Base-by-base conservation (phyloP, 2,888 invertebrate genomes). In the Tachina lurida region DNA sequence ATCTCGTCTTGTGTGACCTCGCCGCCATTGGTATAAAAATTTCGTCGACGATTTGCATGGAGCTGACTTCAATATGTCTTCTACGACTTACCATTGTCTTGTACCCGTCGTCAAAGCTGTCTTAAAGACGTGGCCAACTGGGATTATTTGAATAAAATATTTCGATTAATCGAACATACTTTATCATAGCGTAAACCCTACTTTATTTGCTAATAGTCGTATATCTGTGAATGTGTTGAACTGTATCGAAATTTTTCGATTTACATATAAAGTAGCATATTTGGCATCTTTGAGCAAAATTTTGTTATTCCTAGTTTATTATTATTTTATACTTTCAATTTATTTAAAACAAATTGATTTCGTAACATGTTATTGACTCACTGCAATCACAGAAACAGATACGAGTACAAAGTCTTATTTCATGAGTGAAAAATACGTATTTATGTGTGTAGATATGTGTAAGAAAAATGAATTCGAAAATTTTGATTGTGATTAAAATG, bases 401-500 rank as follows among this genome's bases (percentile, higher is more conserved):
- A 39, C 77, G 39, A 12, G 10, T 39, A 45, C 43, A 13, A 58
- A 58, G 15, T 15, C 31, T 9, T 31, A 31, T 31, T 22, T 9
- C 15, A 17, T 17, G 43, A 17, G 10, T 45, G 19, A 52, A 19
- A 12, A 58, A 19, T 54, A 45, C 7, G 1, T 10, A 54, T 17
- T 3, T 54, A 17, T 17, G 10, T 54, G 0, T 17, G 22, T 22
- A 22, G 1, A 3, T 22, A 22, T 8, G 13, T 5, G 22, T 10
- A 75, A 67, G 19, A 63, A 45, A 78, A 62, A 74, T 70, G 45
- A 70, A 74, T 79, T 78, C 19, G 68, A 22, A 43, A 75, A 71
- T 76, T 62, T 74, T 76, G 56, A 87, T 89, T 90, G 87, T 88
- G 88, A 89, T 88, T 89, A 88, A 89, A 88, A 90, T 90, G 88